Evolutionary conservation across 1,140 invertebrate species (phyloP), one percentile per base, ranked within the genome.

Genomic region (Zophobas morio): DNA sequence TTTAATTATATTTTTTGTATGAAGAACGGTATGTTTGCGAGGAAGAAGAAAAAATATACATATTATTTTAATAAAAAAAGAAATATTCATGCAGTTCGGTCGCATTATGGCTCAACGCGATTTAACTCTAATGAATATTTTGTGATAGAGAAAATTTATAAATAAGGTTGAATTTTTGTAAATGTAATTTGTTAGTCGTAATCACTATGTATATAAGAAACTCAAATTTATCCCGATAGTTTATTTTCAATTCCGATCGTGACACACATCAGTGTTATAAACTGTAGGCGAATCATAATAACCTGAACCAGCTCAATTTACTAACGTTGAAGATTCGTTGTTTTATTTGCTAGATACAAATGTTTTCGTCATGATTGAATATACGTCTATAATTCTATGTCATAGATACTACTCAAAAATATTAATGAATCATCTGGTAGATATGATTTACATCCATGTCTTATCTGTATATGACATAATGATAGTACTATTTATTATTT

Each of bases 361-460:
- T 2, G 3, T 32, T 34, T 4, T 4, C 6, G n/a, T 54, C 20
- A 54, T 6, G 34, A 54, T 8, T 20, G 34, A 54, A 32, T 54
- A 54, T 2, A 54, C 6, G 6, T 54, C 4, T 8, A 54, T 32
- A 54, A 3, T 8, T 54, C 20, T 49, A 20, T 20, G 20, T 20
- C 20, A 20, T 20, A 20, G 20, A 20, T 20, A 20, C 40, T n/a
- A 75, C 32, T 46, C 20, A 20, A 49, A 34, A 74, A 78, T 75
- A 76, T 70, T 72, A 70, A 71, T 78, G 78, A 60, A 47, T 73
- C 75, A 75, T 42, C 70, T 73, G 74, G 76, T 76, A 80, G 42
- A 81, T 63, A 80, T 79, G 79, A 81, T 80, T 73, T 79, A 81
- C 80, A 81, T 83, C 81, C 80, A 81, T 83, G 81, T 83, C 80